Percentiles rank a stretch among this genome's conserved stretches.
phyloP scores from a whole-genome alignment of 2,888 invertebrate genomes.

The Drosophila yooni region DNA sequence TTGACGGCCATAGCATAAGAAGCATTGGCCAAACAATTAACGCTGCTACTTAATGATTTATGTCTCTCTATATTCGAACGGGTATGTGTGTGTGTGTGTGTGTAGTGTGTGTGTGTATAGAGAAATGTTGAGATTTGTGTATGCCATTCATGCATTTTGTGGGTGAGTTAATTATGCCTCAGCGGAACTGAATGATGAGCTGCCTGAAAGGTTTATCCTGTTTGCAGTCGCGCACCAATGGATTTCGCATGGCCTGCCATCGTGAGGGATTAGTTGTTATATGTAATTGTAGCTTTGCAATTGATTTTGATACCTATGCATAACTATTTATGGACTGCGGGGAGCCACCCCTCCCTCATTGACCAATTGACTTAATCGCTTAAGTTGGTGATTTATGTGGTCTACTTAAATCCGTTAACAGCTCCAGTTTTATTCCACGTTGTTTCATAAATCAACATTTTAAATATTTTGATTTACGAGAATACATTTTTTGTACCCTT shows the following conservation, averaged over 20 bases:
- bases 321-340: neutral
- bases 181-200: slow-evolving; percentile 61
- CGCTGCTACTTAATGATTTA: slow-evolving; percentile 74
- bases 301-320: slow-evolving; percentile 17
- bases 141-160: slow-evolving; percentile 17
- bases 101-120: neutral
- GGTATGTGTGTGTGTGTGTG: neutral
- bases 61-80: slow-evolving; percentile 28
- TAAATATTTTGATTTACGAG: neutral
- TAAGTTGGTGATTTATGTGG: neutral
- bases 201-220: slow-evolving; percentile 56
- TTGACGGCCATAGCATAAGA: slow-evolving; percentile 62
- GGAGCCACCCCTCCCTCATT: no score
- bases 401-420: neutral
- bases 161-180: slow-evolving; percentile 57
- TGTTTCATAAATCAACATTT: neutral
- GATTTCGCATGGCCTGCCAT: neutral
- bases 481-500: neutral
- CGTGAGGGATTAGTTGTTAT: slow-evolving; percentile 27
- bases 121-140: neutral
- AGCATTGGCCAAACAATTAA: slow-evolving; percentile 75
- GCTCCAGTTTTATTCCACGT: neutral
- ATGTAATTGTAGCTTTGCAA: slow-evolving; percentile 25
- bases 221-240: slow-evolving; percentile 11
- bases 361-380: neutral